These are phyloP conservation scores for Oophaga sylvatica DNA, from an alignment of 2,797 vertebrate genomes.

Conservation along the genomic window DNA sequence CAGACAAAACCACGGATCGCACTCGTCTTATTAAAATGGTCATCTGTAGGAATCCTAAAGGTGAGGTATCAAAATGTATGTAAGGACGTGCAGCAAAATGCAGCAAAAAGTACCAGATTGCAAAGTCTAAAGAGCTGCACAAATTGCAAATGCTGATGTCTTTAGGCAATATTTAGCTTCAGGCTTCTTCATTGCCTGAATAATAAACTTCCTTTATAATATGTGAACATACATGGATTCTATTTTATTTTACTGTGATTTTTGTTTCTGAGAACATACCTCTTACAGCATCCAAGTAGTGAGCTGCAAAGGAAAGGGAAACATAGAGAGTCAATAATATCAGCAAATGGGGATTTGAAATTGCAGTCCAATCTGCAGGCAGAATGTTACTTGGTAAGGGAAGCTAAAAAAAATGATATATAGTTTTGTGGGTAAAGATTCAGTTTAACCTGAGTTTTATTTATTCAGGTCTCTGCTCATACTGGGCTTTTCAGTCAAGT, in stretches of 20 bases:
- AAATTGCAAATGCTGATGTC: neutral
- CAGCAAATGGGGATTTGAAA: neutral
- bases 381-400: too few relatives aligned
- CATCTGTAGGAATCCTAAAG: neutral
- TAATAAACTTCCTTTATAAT: neutral
- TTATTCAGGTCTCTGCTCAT: too few relatives aligned
- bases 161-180: neutral
- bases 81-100: neutral
- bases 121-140: neutral
- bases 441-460: too few relatives aligned
- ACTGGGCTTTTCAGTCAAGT: too few relatives aligned
- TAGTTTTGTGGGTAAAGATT: too few relatives aligned
- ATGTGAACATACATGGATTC: neutral
- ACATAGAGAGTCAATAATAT: slow-evolving; percentile 12
- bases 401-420: too few relatives aligned
- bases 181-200: neutral
- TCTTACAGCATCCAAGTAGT: slow-evolving; percentile 86
- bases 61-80: neutral
- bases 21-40: too few relatives aligned
- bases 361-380: too few relatives aligned
- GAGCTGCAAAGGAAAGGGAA: slow-evolving; percentile 71
- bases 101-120: neutral
- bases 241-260: neutral
- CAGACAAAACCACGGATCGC: too few relatives aligned
- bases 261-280: slow-evolving; percentile 72